Evolutionary conservation across 1,140 invertebrate species (phyloP), one percentile per base, ranked within the genome.

Genomic region (Zaprionus lachaisei): DNA sequence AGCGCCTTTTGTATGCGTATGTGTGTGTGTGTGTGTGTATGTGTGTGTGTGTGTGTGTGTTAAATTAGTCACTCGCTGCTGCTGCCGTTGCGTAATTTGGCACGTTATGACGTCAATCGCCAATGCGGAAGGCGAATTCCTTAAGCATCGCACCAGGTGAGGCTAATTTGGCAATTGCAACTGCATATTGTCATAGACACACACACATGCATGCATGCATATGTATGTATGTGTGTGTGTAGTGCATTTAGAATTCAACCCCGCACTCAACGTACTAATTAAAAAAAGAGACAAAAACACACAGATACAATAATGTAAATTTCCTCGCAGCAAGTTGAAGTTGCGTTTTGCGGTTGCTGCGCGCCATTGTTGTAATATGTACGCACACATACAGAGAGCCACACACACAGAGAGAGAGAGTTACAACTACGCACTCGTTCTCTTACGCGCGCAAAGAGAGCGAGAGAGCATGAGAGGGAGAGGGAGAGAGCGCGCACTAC

Each of bases 61-160:
- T 83, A 83, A 86, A 87, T 86, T 86, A 86, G 83, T 87, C 80
- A 67, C 66, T 56, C 71, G 38, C 17, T 24, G 63, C 22, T 15
- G 61, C n/a, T 34, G 49, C 20, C 31, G 47, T 64, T 89, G 77
- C 84, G 84, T 89, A 87, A 87, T 80, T 76, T 72, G 20, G 75
- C 57, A 41, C 44, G 49, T 60, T 80, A 84, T 80, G 83, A 83
- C 83, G 80, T 83, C 83, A 86, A 86, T 69, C 26, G 57, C 20
- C 15, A 20, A 69, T 47, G 58, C 72, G 66, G 44, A 47, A 60
- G 64, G 34, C 56, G 37, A 28, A 67, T 54, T 60, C 47, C 44
- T 54, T 67, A 34, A 34, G 20, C 51, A 55, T 55, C 51, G 11
- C 24, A 24, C 14, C 24, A 15, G 54, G 54, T 55, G 5, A 22